Base-by-base conservation (phyloP, 2,888 invertebrate species). In the Dasysyrphus tricinctus region DNA sequence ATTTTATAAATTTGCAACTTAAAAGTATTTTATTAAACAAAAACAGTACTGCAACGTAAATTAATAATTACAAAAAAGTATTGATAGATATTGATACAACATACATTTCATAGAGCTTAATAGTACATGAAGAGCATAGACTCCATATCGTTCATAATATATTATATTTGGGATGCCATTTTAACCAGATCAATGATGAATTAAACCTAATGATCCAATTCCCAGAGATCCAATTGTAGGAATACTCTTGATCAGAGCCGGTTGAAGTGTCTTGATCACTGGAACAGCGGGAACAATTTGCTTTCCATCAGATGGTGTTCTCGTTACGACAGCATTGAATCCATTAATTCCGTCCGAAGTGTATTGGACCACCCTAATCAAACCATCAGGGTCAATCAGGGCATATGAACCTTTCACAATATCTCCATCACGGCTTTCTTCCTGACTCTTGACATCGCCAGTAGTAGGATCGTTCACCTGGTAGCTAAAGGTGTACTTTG, bases 371-470 rank as follows among this genome's bases (percentile, higher is more conserved):
- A 88, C 72, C 7, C 89, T 76, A 57, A 80, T 86, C 24, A 88
- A 77, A 74, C 89, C 89, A 78, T 89, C 89, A 5, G 89, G 73
- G 77, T 89, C 89, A 59, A 89, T 70, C 9, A 89, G 74, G 8
- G 88, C 78, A 39, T 89, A 89, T 34, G 88, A 88, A 24, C 89
- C 89, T 67, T 88, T 77, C 1, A 89, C 89, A 49, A 81, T 61
- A 65, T 89, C 89, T n/a, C 89, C 89, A 51, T 88, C 72, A 32
- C 89, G 88, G 2, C 77, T 34, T 77, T 89, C 89, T 11, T 88
- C 88, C 57, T 89, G 89, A 11, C 85, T 88, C 56, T 89, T 89
- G 14, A 89, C 63, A 67, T 89, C 89, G 2, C 89, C 89, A 24
- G 89, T 89, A 6, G 84, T 88, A 12, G 72, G 77, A 57, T 89